Evolutionary conservation across 1,140 invertebrate species (phyloP).

Genomic region (Telenomus remus): DNA sequence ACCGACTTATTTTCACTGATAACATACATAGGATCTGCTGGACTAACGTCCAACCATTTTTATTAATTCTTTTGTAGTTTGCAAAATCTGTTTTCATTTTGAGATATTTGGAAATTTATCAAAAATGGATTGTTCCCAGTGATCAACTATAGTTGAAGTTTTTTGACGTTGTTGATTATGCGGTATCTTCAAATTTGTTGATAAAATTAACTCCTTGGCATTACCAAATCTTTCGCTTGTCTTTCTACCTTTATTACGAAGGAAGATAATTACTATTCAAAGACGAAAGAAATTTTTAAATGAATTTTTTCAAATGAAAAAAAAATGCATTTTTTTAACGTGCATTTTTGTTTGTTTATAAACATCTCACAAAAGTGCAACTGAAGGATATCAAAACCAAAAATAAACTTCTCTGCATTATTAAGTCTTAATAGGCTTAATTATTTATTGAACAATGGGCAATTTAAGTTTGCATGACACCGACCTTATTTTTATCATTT

Average conservation of each 20-base stretch:
- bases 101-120: constrained; percentile 9
- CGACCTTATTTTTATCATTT: too few species aligned
- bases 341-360: too few species aligned
- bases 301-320: background rate
- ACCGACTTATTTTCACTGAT: background rate
- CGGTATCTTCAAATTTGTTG: background rate
- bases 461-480: too few species aligned
- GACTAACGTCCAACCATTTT: background rate
- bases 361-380: too few species aligned
- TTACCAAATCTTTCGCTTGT: background rate
- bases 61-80: background rate
- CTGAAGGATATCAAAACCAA: too few species aligned
- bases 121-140: constrained; percentile 16
- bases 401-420: too few species aligned
- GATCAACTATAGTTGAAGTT: constrained; percentile 9
- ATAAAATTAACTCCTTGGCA: constrained; percentile 1
- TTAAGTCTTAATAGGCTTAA: too few species aligned
- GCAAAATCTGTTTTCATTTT: constrained; percentile 6
- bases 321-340: too few species aligned
- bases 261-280: too few species aligned
- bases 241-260: background rate
- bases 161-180: background rate
- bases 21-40: background rate
- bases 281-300: background rate
- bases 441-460: too few species aligned